phyloP scores from a whole-genome alignment of 2,113 vertebrate genomes.

The Collichthys lucidus region DNA sequence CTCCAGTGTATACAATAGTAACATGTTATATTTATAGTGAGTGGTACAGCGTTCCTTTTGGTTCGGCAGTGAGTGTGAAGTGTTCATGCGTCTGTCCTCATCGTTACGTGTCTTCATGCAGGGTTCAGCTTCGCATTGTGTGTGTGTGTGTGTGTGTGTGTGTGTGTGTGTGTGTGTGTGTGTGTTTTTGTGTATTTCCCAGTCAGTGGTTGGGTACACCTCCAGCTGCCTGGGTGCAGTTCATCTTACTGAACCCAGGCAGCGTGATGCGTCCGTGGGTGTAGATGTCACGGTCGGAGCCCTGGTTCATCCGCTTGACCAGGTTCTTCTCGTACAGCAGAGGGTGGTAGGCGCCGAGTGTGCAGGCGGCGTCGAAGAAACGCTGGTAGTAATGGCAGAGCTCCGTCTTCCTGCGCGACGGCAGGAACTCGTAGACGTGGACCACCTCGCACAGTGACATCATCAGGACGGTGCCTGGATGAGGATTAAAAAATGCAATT shows the following conservation, averaged over 20 bases:
- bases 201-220: conserved; percentile 8
- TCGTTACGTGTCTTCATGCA: conserved; percentile 49
- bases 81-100: conserved; percentile 47
- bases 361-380: conserved; percentile 85
- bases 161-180: background rate
- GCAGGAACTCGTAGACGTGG: conserved; percentile 86
- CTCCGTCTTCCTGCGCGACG: conserved; percentile 83
- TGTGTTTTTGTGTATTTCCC: background rate
- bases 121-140: background rate
- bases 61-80: conserved; percentile 35
- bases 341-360: conserved; percentile 86
- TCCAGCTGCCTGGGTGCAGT: conserved; percentile 69
- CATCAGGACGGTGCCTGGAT: conserved; percentile 84
- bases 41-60: background rate
- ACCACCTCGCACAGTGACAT: conserved; percentile 86
- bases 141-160: background rate
- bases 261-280: conserved; percentile 79
- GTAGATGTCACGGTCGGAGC: conserved; percentile 80
- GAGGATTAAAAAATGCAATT: background rate
- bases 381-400: conserved; percentile 87
- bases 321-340: conserved; percentile 88
- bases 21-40: conserved; percentile 5
- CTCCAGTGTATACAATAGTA: background rate
- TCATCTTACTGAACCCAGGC: conserved; percentile 79
- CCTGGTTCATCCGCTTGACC: conserved; percentile 85